Percentiles rank a stretch among this genome's conserved stretches.
Conservation (phyloP, 2,113 vertebrate genomes). For the Acrocephalus arundinaceus region DNA sequence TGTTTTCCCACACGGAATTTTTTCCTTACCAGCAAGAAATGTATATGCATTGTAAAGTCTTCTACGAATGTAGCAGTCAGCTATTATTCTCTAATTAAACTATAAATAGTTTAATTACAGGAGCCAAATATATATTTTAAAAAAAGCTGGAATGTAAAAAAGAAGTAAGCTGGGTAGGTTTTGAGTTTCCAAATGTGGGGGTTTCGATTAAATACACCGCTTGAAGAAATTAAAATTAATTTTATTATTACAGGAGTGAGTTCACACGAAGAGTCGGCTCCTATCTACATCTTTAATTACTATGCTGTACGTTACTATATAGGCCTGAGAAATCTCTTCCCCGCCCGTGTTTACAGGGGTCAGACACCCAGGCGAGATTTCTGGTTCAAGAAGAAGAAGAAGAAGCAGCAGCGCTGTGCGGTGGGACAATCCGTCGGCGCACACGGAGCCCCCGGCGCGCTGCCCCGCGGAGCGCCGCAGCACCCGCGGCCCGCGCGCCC, state of each 20-base stretch:
- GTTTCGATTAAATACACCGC: not conserved
- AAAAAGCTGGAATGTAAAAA: not conserved
- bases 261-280: not conserved
- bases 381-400: accelerated
- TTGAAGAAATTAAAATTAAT: not conserved
- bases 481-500: not conserved
- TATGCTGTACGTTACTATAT: accelerated
- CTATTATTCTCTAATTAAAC: not conserved
- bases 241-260: not conserved
- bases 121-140: not conserved
- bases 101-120: not conserved
- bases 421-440: accelerated
- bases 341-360: accelerated
- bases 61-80: not conserved
- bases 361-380: accelerated
- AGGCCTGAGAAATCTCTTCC: not conserved
- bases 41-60: not conserved
- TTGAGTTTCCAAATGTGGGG: not conserved
- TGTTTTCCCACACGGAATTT: not conserved
- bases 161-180: not conserved
- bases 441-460: no score
- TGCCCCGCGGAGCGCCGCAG: no score
- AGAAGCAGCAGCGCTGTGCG: accelerated
- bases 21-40: not conserved
- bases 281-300: accelerated